Conservation (phyloP, 1,140 invertebrate genomes). For the Heliconius eleuchia region DNA sequence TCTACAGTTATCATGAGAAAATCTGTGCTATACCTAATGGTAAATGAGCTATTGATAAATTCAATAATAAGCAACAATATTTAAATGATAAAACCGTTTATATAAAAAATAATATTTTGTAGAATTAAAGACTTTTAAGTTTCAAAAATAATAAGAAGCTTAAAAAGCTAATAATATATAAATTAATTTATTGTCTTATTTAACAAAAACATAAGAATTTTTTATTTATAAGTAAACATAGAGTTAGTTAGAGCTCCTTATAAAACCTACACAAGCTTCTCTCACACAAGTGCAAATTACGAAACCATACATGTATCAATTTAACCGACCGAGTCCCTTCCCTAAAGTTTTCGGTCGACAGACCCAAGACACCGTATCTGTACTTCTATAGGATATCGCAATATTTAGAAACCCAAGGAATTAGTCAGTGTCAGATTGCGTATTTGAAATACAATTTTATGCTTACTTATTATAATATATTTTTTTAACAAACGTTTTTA, state of each 20-base stretch:
- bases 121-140: no score
- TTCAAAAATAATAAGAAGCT: no score
- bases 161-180: no score
- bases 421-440: slow-evolving; percentile 8
- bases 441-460: slow-evolving; percentile 8
- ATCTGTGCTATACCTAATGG: no score
- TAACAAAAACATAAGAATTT: not conserved
- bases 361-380: slow-evolving; percentile 3
- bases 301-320: slow-evolving; percentile 20
- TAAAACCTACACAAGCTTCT: not conserved
- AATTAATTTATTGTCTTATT: not conserved
- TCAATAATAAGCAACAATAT: no score
- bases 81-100: no score
- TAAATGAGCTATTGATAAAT: no score
- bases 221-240: not conserved
- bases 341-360: slow-evolving; percentile 9
- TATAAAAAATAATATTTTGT: no score
- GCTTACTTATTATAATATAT: not conserved
- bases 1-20: no score
- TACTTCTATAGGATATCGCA: slow-evolving; percentile 13
- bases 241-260: not conserved
- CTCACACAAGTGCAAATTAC: not conserved
- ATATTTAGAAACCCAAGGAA: slow-evolving; percentile 11
- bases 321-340: slow-evolving; percentile 11
- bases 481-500: not conserved